Conservation (phyloP, 2,113 vertebrate species). For the Elachura formosa region DNA sequence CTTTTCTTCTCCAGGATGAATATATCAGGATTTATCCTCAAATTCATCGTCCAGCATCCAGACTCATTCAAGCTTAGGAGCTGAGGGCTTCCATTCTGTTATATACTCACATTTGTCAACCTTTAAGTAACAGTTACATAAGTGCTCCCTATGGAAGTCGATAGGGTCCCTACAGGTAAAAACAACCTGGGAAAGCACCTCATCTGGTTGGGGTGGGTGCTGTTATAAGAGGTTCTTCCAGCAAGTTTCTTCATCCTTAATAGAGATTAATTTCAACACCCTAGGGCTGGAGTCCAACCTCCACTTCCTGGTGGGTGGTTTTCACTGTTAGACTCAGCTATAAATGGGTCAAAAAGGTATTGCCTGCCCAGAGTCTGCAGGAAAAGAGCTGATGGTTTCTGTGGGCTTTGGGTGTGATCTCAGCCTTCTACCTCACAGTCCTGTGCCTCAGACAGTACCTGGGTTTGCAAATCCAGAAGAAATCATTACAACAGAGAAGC, state of each 20-base stretch:
- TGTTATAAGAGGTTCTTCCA: neutral
- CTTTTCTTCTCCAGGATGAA: neutral
- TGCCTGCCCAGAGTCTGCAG: neutral
- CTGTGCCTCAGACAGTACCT: neutral
- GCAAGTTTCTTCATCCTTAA: neutral
- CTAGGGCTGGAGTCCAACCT: neutral
- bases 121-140: neutral
- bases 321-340: neutral
- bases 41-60: neutral
- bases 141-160: accelerated
- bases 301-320: neutral
- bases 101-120: neutral
- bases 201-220: neutral
- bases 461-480: neutral
- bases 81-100: neutral
- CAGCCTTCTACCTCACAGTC: neutral
- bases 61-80: neutral
- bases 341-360: neutral
- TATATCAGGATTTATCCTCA: neutral
- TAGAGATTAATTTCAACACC: neutral
- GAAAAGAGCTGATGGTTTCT: neutral
- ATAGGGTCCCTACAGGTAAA: neutral
- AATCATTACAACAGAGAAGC: neutral
- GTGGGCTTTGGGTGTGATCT: neutral
- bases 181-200: neutral